Evolutionary conservation across 2,797 vertebrate genomes (phyloP), one percentile per base, ranked within the genome.

Genomic region (Sebastes dallii): DNA sequence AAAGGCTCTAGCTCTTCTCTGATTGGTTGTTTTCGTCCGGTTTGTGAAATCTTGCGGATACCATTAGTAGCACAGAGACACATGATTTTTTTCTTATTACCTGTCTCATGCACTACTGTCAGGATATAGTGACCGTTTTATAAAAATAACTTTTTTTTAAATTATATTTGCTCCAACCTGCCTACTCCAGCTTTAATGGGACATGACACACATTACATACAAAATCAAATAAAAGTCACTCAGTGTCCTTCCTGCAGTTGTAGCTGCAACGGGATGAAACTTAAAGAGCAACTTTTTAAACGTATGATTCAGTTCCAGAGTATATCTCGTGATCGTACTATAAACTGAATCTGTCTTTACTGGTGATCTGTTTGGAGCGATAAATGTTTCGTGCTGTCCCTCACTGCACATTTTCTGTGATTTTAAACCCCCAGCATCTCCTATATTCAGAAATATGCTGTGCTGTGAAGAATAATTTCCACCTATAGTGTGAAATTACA

Each of bases 1-100:
- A 0, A 42, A 42, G 14, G 14, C 39, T 42, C 39, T 1, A 42
- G 14, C 14, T 42, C 39, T 0, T 0, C 14, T 42, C 39, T 42
- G 39, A 42, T 42, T 42, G 39, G 39, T 42, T 3, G 3, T 42
- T 42, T 42, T 42, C 39, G 0, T 42, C 39, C 39, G 14, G 39
- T 42, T 0, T 42, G 14, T 42, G 39, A 42, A 42, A 42, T 42
- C 39, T 42, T 42, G 39, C 14, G 0, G 39, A 42, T 42, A 0
- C 14, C 39, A 42, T 42, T 42, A 16, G 39, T 0, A 42, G 14
- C 14, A 42, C 39, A 42, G 3, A 42, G 39, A 0, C 0, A 42
- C 39, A 3, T 16, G 39, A 42, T 7, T 42, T 42, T 6, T 42
- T 42, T 42, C 39, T 0, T 42, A 42, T 42, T 42, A 42, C 14